These are phyloP conservation scores for Agrochola lychnidis DNA, from an alignment of 2,888 invertebrate genomes.

Conservation along the genomic window DNA sequence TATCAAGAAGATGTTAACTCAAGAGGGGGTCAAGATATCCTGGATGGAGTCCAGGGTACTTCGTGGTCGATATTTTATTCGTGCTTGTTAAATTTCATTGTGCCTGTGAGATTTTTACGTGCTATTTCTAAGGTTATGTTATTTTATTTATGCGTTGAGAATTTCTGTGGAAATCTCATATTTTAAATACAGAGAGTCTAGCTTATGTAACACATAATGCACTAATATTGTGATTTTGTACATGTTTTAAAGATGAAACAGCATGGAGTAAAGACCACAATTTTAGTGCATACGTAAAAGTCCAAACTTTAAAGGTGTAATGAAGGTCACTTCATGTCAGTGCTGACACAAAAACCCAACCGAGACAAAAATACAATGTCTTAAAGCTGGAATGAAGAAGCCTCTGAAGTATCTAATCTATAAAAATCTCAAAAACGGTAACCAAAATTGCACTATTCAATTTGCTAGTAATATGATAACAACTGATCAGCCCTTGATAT, in stretches of 20 bases:
- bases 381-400: not conserved
- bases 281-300: not conserved
- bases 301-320: not conserved
- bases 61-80: constrained; percentile 87
- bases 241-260: not conserved
- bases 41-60: constrained; percentile 74
- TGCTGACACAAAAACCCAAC: not conserved
- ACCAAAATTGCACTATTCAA: not conserved
- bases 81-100: constrained; percentile 86
- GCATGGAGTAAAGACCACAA: not conserved
- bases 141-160: constrained; percentile 70
- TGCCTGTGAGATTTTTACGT: constrained; percentile 79
- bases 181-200: not conserved
- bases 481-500: not conserved
- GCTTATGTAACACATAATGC: not conserved
- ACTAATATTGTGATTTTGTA: not conserved
- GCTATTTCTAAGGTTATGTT: constrained; percentile 70
- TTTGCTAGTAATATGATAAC: not conserved
- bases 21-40: constrained; percentile 51
- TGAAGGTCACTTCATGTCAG: not conserved
- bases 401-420: not conserved
- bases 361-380: not conserved
- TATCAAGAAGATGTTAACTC: constrained; percentile 29
- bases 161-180: constrained; percentile 30
- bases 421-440: not conserved